Conservation (phyloP, 2,888 invertebrate genomes). For the Orthosia gracilis region DNA sequence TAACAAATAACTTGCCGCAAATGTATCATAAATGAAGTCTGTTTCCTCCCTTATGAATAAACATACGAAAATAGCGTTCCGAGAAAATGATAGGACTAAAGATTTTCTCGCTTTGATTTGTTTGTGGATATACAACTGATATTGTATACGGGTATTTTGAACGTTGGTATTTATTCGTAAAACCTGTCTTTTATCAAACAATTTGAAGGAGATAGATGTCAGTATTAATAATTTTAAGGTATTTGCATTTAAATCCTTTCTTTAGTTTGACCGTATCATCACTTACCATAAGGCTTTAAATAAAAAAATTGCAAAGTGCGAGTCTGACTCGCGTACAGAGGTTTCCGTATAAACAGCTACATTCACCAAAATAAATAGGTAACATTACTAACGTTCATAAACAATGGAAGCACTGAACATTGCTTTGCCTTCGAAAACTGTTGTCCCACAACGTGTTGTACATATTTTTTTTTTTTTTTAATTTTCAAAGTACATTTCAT, state of each 20-base stretch:
- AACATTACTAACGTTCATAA: too few relatives aligned
- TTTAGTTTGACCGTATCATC: too few relatives aligned
- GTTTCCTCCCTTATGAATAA: conserved; percentile 29
- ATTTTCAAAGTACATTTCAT: too few relatives aligned
- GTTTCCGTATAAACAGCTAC: too few relatives aligned
- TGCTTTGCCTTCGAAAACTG: too few relatives aligned
- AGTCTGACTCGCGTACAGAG: too few relatives aligned
- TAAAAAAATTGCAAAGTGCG: too few relatives aligned
- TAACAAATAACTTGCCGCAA: conserved; percentile 28
- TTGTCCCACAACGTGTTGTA: too few relatives aligned
- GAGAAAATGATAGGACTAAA: conserved; percentile 23
- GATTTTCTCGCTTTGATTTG: conserved; percentile 19
- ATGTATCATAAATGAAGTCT: conserved; percentile 28
- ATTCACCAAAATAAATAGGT: too few relatives aligned
- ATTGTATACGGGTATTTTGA: neutral
- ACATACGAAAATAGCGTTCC: conserved; percentile 22
- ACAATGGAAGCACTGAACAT: too few relatives aligned
- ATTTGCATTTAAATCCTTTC: neutral
- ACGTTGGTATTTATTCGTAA: conserved; percentile 4
- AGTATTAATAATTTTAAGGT: neutral
- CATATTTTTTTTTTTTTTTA: too few relatives aligned
- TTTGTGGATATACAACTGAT: neutral
- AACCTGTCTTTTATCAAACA: neutral
- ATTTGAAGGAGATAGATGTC: neutral
- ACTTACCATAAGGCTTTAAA: too few relatives aligned